Conservation (phyloP, 2,888 invertebrate species). For the Geophilus truncorum region DNA sequence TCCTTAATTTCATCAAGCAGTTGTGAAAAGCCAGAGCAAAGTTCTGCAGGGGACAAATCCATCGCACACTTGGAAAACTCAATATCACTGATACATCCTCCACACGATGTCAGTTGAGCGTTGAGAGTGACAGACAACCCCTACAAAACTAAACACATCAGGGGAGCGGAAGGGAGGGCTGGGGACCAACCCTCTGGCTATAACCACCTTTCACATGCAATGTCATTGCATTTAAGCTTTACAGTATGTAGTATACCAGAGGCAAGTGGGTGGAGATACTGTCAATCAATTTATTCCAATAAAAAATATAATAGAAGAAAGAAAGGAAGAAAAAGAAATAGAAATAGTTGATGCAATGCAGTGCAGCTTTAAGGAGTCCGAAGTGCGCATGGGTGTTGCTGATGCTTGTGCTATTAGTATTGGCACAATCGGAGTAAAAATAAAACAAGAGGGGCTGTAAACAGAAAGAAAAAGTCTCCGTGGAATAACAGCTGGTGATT, state of each 20-base stretch:
- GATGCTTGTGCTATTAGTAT: not conserved
- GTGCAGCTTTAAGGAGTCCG: not conserved
- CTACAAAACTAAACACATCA: slow-evolving; percentile 15
- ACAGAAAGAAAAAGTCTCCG: not conserved
- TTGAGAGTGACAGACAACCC: not conserved
- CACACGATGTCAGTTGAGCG: not conserved
- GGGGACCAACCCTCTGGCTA: not conserved
- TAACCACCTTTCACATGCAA: slow-evolving; percentile 2
- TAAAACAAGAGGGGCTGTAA: not conserved
- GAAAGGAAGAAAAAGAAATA: not conserved
- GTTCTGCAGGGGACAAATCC: not conserved
- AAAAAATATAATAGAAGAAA: too few relatives aligned
- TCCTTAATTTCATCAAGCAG: too few relatives aligned
- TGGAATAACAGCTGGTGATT: not conserved
- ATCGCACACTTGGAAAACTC: not conserved
- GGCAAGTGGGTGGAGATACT: not conserved
- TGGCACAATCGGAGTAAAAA: not conserved
- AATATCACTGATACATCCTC: not conserved
- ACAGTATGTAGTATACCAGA: not conserved
- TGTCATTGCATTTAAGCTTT: not conserved
- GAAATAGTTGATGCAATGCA: not conserved
- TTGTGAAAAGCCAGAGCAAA: too few relatives aligned
- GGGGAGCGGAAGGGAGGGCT: not conserved
- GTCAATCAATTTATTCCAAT: not conserved
- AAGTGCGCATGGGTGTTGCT: not conserved